Percentiles rank a stretch among this genome's conserved stretches.
These are phyloP conservation scores for Chelonoidis abingdonii DNA, from an alignment of 2,113 vertebrate genomes.

Conservation along the genomic window DNA sequence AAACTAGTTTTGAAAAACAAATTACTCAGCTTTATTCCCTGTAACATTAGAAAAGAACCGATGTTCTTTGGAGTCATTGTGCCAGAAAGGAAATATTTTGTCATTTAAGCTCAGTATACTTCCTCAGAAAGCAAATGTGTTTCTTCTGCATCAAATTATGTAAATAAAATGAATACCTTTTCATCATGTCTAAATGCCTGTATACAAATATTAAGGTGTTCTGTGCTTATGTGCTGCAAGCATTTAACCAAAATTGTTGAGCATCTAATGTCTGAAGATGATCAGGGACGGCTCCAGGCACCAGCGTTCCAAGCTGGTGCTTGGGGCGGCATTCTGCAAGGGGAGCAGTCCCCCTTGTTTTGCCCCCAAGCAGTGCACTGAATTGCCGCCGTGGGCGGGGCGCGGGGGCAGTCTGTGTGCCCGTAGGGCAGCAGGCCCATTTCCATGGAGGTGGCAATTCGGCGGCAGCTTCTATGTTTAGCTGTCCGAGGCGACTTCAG, in stretches of 20 bases:
- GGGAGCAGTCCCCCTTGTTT: no score
- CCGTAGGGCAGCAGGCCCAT: no score
- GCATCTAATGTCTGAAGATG: not conserved
- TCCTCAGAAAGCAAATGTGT: not conserved
- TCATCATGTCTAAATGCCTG: not conserved
- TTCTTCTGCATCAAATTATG: not conserved
- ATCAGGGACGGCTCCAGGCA: no score
- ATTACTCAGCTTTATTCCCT: not conserved
- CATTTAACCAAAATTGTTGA: not conserved
- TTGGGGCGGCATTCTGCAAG: no score
- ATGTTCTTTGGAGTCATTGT: not conserved
- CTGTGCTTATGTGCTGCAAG: not conserved
- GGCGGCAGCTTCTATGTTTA: no score
- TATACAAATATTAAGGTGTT: not conserved
- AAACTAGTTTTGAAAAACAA: constrained; percentile 4
- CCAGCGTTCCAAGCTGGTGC: no score
- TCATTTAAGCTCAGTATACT: not conserved
- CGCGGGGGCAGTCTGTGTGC: no score
- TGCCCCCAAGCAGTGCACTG: no score
- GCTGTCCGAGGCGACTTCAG: no score
- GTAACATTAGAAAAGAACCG: not conserved
- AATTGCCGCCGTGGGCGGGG: no score
- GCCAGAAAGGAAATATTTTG: not conserved
- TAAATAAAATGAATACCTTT: not conserved
- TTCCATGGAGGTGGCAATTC: no score